Percentiles rank a stretch among this genome's conserved stretches.
Conservation (phyloP, 2,888 invertebrate genomes). For the Bibio marci region DNA sequence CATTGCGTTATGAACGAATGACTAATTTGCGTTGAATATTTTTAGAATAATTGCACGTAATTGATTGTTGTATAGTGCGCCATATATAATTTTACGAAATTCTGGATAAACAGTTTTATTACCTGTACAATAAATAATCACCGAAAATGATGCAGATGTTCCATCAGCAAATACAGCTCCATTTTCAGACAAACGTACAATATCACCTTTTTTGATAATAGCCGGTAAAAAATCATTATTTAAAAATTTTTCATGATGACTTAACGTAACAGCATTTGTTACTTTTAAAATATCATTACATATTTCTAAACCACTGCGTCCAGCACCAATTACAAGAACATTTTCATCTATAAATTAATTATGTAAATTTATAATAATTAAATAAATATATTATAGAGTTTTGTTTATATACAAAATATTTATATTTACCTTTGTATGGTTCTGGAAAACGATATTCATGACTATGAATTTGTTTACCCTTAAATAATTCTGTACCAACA, state of each 20-base stretch:
- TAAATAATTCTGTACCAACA: constrained; percentile 44
- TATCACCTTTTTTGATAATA: constrained; percentile 47
- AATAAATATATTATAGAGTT: background rate
- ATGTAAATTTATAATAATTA: background rate
- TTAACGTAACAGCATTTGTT: constrained; percentile 44
- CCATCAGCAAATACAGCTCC: constrained; percentile 47
- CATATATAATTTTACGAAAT: too few relatives aligned
- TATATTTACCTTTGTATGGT: constrained; percentile 36
- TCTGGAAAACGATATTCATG: constrained; percentile 67
- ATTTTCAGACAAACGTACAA: constrained; percentile 32
- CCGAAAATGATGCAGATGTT: constrained; percentile 40
- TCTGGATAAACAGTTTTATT: constrained; percentile 5
- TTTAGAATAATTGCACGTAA: too few relatives aligned
- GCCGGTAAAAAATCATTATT: constrained; percentile 47
- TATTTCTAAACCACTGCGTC: constrained; percentile 71
- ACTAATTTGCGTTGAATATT: too few relatives aligned
- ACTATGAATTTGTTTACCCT: constrained; percentile 48
- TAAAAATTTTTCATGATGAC: constrained; percentile 48
- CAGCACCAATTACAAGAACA: constrained; percentile 72
- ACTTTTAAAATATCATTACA: constrained; percentile 47
- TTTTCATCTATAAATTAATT: constrained; percentile 30
- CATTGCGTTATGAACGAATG: too few relatives aligned
- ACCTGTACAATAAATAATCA: constrained; percentile 65
- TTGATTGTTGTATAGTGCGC: too few relatives aligned
- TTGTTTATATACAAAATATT: background rate